A percentile compares a stretch with the other conserved stretches of the same genome.
phyloP scores from a whole-genome alignment of 2,113 vertebrate genomes.

The Pituophis catenifer region DNA sequence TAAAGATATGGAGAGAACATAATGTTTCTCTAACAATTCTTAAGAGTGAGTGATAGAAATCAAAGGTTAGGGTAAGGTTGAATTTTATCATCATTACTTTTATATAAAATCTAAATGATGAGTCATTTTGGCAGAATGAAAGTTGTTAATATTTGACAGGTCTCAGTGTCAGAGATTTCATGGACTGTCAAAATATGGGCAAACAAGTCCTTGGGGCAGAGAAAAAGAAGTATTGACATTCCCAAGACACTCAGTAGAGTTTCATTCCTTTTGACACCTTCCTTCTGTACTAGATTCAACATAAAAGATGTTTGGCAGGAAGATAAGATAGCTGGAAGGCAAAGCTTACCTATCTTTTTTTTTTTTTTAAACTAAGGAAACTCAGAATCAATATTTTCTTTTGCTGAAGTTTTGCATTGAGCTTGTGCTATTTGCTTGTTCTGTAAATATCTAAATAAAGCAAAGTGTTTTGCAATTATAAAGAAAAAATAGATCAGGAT shows the following conservation, averaged over 20 bases:
- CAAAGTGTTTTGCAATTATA: slow-evolving; percentile 1
- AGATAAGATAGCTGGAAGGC: slow-evolving; percentile 79
- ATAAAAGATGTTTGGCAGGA: slow-evolving; percentile 80
- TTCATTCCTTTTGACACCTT: slow-evolving; percentile 89
- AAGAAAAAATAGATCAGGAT: not conserved
- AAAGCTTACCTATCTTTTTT: slow-evolving; percentile 67
- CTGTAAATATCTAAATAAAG: not conserved
- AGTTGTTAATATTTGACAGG: slow-evolving; percentile 84
- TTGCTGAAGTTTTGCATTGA: slow-evolving; percentile 16
- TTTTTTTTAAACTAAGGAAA: slow-evolving; percentile 22
- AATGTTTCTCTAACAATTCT: slow-evolving; percentile 46
- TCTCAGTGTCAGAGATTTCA: slow-evolving; percentile 86
- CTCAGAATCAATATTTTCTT: slow-evolving; percentile 34
- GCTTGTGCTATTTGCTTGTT: not conserved
- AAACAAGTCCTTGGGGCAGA: slow-evolving; percentile 82
- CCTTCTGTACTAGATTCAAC: slow-evolving; percentile 77
- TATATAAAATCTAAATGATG: slow-evolving; percentile 64
- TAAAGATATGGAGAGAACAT: not conserved
- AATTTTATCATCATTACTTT: slow-evolving; percentile 54
- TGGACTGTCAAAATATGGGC: slow-evolving; percentile 84
- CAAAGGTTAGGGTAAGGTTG: slow-evolving; percentile 41
- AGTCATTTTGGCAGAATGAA: slow-evolving; percentile 68
- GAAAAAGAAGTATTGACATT: slow-evolving; percentile 87
- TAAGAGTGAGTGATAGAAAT: slow-evolving; percentile 65
- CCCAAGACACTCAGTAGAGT: slow-evolving; percentile 73